These are phyloP conservation scores for Argyresthia albistria DNA, from an alignment of 2,888 invertebrate genomes.

Conservation along the genomic window DNA sequence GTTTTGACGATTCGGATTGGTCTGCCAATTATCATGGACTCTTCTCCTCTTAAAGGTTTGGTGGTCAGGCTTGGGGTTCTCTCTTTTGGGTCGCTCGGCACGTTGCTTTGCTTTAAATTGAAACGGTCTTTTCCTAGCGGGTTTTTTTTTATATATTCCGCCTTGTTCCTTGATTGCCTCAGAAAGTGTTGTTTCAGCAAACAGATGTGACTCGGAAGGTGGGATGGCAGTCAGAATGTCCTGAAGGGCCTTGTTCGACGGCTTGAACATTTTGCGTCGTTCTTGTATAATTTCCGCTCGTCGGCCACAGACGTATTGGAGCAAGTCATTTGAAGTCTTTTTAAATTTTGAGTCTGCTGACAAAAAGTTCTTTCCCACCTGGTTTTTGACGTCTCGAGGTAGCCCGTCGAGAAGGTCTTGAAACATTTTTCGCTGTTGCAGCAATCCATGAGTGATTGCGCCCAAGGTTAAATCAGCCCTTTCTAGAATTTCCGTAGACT, in stretches of 20 bases:
- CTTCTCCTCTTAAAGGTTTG: no score
- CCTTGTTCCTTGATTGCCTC: conserved; percentile 4
- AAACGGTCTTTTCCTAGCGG: neutral
- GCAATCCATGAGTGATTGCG: neutral
- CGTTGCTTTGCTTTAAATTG: no score
- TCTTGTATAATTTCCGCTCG: conserved; percentile 6
- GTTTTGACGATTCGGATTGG: no score
- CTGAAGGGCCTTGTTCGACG: conserved; percentile 2
- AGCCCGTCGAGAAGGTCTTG: neutral
- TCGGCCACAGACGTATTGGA: conserved; percentile 6
- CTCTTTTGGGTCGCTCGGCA: no score
- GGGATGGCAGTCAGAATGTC: conserved; percentile 6
- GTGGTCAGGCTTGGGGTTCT: no score
- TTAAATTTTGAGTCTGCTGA: neutral
- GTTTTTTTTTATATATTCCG: neutral
- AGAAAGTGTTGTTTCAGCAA: conserved; percentile 5
- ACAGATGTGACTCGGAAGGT: conserved; percentile 6
- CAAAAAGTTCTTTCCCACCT: neutral
- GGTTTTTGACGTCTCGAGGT: neutral
- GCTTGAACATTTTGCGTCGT: conserved; percentile 2
- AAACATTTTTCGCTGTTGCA: neutral
- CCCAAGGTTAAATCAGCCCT: neutral
- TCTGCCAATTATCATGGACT: no score
- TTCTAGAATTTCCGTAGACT: neutral
- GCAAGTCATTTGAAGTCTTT: neutral